A percentile compares a stretch with the other conserved stretches of the same genome.
phyloP scores from a whole-genome alignment of 2,888 invertebrate species.

The Diarsia dahlii region DNA sequence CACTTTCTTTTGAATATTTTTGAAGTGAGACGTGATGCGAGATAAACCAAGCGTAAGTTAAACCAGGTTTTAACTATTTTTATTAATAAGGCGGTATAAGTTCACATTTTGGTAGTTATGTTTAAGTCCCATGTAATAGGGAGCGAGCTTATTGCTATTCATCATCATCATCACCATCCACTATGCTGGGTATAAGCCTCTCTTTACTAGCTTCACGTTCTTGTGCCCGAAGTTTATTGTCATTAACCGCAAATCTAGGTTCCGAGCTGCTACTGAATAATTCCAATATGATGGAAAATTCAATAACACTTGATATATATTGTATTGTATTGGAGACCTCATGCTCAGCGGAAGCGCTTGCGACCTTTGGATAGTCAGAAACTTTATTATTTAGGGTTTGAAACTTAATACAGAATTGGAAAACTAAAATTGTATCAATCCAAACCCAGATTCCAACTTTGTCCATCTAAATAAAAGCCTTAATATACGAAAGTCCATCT shows the following conservation, averaged over 20 bases:
- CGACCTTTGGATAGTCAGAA: not conserved
- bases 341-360: not conserved
- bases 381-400: too few relatives aligned
- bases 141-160: not conserved
- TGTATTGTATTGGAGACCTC: not conserved
- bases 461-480: not conserved
- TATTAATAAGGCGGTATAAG: too few relatives aligned
- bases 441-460: not conserved
- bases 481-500: constrained; percentile 8
- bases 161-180: too few relatives aligned
- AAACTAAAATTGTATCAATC: constrained; percentile 20
- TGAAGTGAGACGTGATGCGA: too few relatives aligned
- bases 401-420: constrained; percentile 8
- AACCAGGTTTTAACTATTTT: too few relatives aligned
- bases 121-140: not conserved
- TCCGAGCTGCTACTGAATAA: not conserved
- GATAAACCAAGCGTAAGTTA: too few relatives aligned
- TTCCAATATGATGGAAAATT: not conserved
- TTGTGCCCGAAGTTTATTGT: too few relatives aligned
- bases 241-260: fast-evolving
- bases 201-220: too few relatives aligned
- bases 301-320: not conserved
- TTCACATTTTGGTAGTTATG: too few relatives aligned
- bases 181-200: too few relatives aligned
- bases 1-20: too few relatives aligned